phyloP scores from a whole-genome alignment of 2,113 vertebrate species.

The Rhinolophus sinicus region DNA sequence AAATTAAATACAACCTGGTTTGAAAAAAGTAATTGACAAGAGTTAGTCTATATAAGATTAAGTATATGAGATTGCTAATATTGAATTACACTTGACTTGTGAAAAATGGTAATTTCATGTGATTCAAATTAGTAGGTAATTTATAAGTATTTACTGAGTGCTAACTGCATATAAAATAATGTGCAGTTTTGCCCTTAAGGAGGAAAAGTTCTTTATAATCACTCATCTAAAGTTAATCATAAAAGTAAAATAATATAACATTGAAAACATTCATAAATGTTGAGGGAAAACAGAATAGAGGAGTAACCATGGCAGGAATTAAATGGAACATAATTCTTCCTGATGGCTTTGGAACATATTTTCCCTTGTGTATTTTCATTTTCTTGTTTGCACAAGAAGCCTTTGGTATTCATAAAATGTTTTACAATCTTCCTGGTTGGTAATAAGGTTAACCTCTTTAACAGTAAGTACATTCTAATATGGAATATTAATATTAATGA shows the following conservation, averaged over 20 bases:
- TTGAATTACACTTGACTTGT: neutral
- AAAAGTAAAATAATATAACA: neutral
- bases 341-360: neutral
- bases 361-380: neutral
- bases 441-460: neutral
- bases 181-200: neutral
- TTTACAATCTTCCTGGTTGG: neutral
- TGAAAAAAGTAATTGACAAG: neutral
- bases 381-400: neutral
- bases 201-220: neutral
- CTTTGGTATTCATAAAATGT: neutral
- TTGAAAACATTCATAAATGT: neutral
- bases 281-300: neutral
- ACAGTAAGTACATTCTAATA: neutral
- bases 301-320: neutral
- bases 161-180: neutral
- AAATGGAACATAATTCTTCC: neutral
- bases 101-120: neutral
- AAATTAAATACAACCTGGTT: neutral
- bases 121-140: neutral
- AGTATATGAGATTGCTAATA: neutral
- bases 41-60: neutral
- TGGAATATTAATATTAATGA: slow-evolving; percentile 38
- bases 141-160: neutral
- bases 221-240: neutral